These are phyloP conservation scores for Perizoma affinitatum DNA, from an alignment of 2,888 invertebrate species.

Conservation along the genomic window DNA sequence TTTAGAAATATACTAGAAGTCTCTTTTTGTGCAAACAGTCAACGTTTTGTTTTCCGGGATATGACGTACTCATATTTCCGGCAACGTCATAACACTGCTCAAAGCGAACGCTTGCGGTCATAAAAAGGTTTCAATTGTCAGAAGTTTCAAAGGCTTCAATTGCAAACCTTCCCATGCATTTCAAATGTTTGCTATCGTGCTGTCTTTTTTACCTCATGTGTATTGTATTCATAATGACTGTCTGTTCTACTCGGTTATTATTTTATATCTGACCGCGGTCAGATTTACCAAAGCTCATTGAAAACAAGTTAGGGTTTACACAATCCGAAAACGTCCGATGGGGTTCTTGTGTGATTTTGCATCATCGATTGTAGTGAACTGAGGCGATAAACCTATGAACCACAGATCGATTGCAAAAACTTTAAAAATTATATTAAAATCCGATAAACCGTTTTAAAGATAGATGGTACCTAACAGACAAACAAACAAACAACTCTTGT, in stretches of 20 bases:
- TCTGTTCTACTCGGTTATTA: background rate
- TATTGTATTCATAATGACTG: constrained; percentile 15
- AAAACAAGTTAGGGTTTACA: too few relatives aligned
- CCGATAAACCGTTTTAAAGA: background rate
- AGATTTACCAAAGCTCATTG: too few relatives aligned
- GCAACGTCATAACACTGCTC: constrained; percentile 20
- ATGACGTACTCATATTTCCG: constrained; percentile 22
- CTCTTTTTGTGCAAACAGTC: constrained; percentile 9
- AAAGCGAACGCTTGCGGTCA: constrained; percentile 30
- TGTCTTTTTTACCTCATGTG: constrained; percentile 21
- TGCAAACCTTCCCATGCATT: constrained; percentile 19
- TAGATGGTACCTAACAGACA: too few relatives aligned
- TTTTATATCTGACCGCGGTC: background rate
- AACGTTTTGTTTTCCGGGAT: constrained; percentile 17
- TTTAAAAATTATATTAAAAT: background rate
- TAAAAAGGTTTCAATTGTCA: constrained; percentile 30
- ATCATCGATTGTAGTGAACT: too few relatives aligned
- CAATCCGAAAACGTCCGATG: too few relatives aligned
- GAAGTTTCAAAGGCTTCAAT: constrained; percentile 6
- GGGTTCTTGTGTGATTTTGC: too few relatives aligned
- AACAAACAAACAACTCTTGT: too few relatives aligned
- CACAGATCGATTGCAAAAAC: too few relatives aligned
- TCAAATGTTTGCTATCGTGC: constrained; percentile 15
- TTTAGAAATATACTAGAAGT: constrained; percentile 1
- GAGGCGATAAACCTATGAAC: too few relatives aligned